Conservation (phyloP, 2,888 invertebrate genomes). For the Gymnocheta viridis region DNA sequence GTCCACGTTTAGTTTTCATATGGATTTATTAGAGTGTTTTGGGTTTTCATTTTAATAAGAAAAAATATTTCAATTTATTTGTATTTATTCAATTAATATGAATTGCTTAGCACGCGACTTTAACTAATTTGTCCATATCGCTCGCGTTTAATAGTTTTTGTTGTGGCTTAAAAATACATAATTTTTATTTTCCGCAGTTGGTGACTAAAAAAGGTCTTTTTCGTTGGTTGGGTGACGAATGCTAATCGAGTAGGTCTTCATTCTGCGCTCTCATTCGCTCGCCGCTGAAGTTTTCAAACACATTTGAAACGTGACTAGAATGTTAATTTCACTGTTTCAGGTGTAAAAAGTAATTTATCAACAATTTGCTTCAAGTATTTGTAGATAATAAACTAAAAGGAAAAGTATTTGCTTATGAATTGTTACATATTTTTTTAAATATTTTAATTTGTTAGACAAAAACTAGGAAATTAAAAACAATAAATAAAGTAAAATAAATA, state of each 20-base stretch:
- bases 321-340: constrained; percentile 19
- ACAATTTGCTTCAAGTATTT: constrained; percentile 3
- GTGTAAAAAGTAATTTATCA: neutral
- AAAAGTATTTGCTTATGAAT: constrained; percentile 18
- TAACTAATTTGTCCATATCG: constrained; percentile 37
- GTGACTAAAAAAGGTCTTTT: constrained; percentile 21
- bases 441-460: neutral
- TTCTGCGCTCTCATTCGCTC: neutral
- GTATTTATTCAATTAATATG: constrained; percentile 48
- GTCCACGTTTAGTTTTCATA: neutral
- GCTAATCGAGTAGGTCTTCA: neutral
- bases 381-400: neutral
- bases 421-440: constrained; percentile 14
- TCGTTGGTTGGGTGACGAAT: constrained; percentile 21
- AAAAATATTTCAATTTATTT: constrained; percentile 25
- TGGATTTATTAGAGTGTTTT: neutral
- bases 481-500: constrained; percentile 1
- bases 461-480: neutral
- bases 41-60: constrained; percentile 26
- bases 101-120: constrained; percentile 59
- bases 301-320: constrained; percentile 30
- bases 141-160: constrained; percentile 18
- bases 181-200: neutral
- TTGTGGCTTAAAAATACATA: neutral
- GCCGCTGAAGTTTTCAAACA: neutral